Conservation (phyloP, 2,888 invertebrate genomes). For the Drosophila borborema region DNA sequence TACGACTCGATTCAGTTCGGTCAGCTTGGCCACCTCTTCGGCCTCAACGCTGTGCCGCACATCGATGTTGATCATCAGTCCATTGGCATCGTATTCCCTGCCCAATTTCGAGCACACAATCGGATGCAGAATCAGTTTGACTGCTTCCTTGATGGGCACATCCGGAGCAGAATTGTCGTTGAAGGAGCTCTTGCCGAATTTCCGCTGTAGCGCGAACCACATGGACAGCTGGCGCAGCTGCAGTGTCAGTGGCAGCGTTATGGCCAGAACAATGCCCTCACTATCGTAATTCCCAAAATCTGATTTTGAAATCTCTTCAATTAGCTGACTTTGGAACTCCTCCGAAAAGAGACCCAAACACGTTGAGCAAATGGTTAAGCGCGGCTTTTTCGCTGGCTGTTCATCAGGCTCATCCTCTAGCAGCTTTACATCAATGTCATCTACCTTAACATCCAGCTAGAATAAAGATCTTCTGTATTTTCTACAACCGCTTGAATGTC, state of each 20-base stretch:
- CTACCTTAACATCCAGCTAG: constrained; percentile 63
- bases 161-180: constrained; percentile 83
- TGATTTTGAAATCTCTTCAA: constrained; percentile 86
- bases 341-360: constrained; percentile 91
- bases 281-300: constrained; percentile 88
- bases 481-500: constrained; percentile 1
- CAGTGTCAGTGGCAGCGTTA: constrained; percentile 90
- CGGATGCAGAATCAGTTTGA: constrained; percentile 90
- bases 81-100: constrained; percentile 87
- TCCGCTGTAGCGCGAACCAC: constrained; percentile 86
- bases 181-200: constrained; percentile 86
- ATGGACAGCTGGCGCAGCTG: constrained; percentile 89
- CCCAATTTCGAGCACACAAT: constrained; percentile 86
- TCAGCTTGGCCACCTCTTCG: constrained; percentile 87
- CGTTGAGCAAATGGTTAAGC: constrained; percentile 87
- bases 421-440: background rate
- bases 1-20: constrained; percentile 66
- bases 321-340: constrained; percentile 86
- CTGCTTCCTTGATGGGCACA: constrained; percentile 91
- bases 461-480: constrained; percentile 28
- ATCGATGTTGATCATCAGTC: constrained; percentile 85
- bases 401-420: constrained; percentile 18
- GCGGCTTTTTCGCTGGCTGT: constrained; percentile 84
- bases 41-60: constrained; percentile 86
- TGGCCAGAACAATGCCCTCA: constrained; percentile 88